Percentiles rank a stretch among this genome's conserved stretches.
Conservation (phyloP, 2,888 invertebrate species). For the Nemotelus pantherinus region DNA sequence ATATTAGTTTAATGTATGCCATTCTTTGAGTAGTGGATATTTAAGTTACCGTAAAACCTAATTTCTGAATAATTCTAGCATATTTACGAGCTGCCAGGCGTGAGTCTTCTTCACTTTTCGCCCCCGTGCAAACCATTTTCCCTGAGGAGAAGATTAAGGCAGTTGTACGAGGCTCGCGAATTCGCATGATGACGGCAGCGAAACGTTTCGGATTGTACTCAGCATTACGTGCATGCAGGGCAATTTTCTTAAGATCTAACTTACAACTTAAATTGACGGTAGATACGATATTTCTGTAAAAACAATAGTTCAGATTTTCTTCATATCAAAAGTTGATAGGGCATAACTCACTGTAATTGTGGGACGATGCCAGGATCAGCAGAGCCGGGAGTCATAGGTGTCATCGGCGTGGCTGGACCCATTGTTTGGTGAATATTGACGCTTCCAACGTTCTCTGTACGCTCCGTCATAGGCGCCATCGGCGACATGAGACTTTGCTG, state of each 20-base stretch:
- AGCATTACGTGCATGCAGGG: conserved; percentile 96
- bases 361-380: conserved; percentile 94
- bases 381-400: conserved; percentile 92
- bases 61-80: conserved; percentile 84
- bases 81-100: conserved; percentile 83
- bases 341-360: conserved; percentile 66
- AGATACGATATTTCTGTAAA: conserved; percentile 93
- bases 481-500: conserved; percentile 89
- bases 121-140: conserved; percentile 86
- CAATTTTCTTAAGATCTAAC: conserved; percentile 95
- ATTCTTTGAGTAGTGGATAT: not conserved
- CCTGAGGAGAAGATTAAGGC: conserved; percentile 83
- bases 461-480: conserved; percentile 71
- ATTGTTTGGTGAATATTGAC: conserved; percentile 68
- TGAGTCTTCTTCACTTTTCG: conserved; percentile 83
- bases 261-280: conserved; percentile 96
- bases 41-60: conserved; percentile 76
- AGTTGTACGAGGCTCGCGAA: conserved; percentile 85
- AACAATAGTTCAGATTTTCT: not conserved
- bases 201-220: conserved; percentile 99
- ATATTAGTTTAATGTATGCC: not conserved
- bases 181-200: conserved; percentile 98
- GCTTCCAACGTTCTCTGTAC: conserved; percentile 56
- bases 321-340: not conserved
- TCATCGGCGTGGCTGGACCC: conserved; percentile 78